Evolutionary conservation across 2,113 vertebrate species (phyloP), one percentile per base, ranked within the genome.

Genomic region (Neogale vison): DNA sequence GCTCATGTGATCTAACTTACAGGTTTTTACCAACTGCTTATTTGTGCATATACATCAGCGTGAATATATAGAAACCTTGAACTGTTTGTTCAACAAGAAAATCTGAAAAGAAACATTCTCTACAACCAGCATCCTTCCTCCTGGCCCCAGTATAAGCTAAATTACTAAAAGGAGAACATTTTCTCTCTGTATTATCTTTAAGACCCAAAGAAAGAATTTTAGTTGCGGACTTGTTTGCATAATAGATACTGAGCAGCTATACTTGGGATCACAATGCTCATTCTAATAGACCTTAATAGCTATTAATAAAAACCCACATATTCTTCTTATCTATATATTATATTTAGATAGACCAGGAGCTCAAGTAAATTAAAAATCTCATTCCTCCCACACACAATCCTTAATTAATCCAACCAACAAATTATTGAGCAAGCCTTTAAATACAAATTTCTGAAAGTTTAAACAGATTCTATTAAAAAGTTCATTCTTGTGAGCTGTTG

Each of bases 361-460:
- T 57, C 42, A 57, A 83, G 61, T 72, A 89, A 95, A 91, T 84
- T 85, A 92, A 86, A 81, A 87, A 67, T 83, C 29, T 61, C 59
- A 52, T 86, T 45, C 57, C 52, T 61, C 36, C 83, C 50, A 88
- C 21, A 93, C 2, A 61, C 5, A 45, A 76, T 39, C 10, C 61
- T 94, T 88, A 80, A 71, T 80, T 84, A 90, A 59, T 29, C 36
- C 77, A 93, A 29, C 6, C 14, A 76, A 88, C 47, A 88, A 93
- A 47, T 80, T 85, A 36, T 96, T 95, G 57, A 94, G n/a, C 61
- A 79, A 96, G 71, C 3, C 26, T 94, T 47, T 77, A 87, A 77
- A 91, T 59, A 79, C 21, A 71, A 50, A 91, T 63, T 85, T 80
- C 81, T 91, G 17, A 52, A 94, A 23, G 50, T 92, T 85, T 76